phyloP scores from a whole-genome alignment of 1,140 invertebrate genomes.

The Cephus cinctus region DNA sequence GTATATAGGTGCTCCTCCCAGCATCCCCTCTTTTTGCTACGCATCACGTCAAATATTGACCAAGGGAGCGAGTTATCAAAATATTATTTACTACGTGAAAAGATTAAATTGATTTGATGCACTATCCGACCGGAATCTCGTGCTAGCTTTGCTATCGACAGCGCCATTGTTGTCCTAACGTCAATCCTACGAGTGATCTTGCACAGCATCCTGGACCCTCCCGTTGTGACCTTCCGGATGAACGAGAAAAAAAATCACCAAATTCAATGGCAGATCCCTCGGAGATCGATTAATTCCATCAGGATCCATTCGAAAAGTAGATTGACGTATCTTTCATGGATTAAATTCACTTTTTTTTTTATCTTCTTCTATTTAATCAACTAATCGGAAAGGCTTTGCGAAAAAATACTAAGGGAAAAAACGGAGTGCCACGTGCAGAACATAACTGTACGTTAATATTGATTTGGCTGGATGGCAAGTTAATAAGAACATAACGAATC shows the following conservation, averaged over 20 bases:
- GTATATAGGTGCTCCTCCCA: no score
- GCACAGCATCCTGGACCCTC: no score
- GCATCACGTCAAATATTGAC: constrained; percentile 29
- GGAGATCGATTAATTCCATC: background rate
- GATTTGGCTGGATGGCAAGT: background rate
- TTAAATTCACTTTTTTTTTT: background rate
- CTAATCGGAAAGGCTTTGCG: no score
- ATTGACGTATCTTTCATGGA: background rate
- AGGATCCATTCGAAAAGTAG: background rate
- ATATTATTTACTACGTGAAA: constrained; percentile 24
- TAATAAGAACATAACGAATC: constrained; percentile 13
- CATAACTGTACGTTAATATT: background rate
- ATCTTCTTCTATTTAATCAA: no score
- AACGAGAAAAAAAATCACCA: background rate
- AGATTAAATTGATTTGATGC: constrained; percentile 14
- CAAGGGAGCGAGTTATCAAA: constrained; percentile 20
- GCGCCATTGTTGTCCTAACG: no score
- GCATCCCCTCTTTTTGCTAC: no score
- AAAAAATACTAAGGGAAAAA: no score
- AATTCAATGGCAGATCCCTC: no score
- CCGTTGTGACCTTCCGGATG: background rate
- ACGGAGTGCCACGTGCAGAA: no score
- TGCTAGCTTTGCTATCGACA: no score
- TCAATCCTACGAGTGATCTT: no score
- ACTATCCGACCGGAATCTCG: background rate